These are phyloP conservation scores for Drosophila varians DNA, from an alignment of 1,140 invertebrate species.

Conservation along the genomic window DNA sequence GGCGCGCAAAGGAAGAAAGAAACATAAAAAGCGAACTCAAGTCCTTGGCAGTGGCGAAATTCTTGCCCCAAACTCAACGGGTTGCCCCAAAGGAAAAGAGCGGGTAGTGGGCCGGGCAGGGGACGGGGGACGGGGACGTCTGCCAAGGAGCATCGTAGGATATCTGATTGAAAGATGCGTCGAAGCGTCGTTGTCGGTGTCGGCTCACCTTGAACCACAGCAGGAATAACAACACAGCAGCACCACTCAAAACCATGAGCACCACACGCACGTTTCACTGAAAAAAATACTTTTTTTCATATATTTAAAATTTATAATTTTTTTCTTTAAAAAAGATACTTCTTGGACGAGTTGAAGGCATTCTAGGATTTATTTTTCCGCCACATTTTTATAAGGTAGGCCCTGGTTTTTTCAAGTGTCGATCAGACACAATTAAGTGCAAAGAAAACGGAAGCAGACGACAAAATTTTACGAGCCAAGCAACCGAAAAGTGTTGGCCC, in stretches of 20 bases:
- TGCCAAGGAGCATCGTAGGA: constrained; percentile 20
- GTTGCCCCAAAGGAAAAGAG: constrained; percentile 19
- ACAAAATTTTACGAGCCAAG: constrained; percentile 74
- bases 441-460: constrained; percentile 72
- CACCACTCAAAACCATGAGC: constrained; percentile 6
- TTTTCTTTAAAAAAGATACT: too few relatives aligned
- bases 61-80: constrained; percentile 45
- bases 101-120: not conserved
- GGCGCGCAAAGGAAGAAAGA: constrained; percentile 14
- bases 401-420: not conserved
- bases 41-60: constrained; percentile 74
- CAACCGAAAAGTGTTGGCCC: constrained; percentile 15
- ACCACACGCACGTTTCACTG: constrained; percentile 12
- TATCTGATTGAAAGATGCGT: constrained; percentile 77
- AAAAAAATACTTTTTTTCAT: not conserved
- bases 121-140: not conserved
- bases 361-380: not conserved
- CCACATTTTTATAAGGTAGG: not conserved
- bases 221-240: constrained; percentile 30
- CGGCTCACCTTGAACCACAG: constrained; percentile 76
- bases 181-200: constrained; percentile 37
- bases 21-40: constrained; percentile 17
- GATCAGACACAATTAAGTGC: constrained; percentile 75
- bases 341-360: too few relatives aligned
- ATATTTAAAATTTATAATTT: not conserved